Evolutionary conservation across 2,113 vertebrate genomes (phyloP).

Genomic region (Prochilodus magdalenae): DNA sequence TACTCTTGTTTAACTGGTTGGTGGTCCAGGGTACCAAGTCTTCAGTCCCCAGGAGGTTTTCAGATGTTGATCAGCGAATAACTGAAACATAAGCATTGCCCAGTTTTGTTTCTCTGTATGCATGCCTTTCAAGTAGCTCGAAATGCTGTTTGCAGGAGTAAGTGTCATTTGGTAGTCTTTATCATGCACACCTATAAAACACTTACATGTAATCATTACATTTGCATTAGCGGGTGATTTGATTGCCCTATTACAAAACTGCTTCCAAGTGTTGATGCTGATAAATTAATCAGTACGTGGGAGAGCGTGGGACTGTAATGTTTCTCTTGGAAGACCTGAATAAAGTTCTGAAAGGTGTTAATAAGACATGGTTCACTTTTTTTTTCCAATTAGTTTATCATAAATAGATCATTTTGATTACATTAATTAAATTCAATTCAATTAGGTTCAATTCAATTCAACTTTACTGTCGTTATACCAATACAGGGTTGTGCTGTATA

Average conservation of each 20-base stretch:
- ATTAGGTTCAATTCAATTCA: too few species aligned
- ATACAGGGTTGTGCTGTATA: too few species aligned
- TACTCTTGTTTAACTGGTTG: constrained; percentile 6
- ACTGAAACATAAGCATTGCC: constrained; percentile 5
- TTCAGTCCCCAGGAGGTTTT: neutral
- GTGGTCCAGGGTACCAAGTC: neutral
- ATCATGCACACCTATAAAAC: constrained; percentile 12
- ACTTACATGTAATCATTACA: neutral
- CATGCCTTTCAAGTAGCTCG: too few species aligned
- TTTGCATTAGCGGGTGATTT: neutral
- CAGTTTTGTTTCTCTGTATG: neutral
- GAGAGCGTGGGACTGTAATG: neutral
- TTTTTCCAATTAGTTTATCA: too few species aligned
- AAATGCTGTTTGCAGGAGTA: neutral
- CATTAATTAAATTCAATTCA: too few species aligned
- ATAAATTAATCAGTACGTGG: neutral
- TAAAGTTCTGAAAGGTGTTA: too few species aligned
- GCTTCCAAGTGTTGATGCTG: neutral
- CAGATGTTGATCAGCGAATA: constrained; percentile 1
- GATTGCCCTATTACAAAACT: neutral
- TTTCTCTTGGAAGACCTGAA: too few species aligned
- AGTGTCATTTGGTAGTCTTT: constrained; percentile 1
- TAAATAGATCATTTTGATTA: too few species aligned
- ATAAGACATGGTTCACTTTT: too few species aligned
- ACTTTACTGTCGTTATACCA: too few species aligned